Conservation (phyloP, 2,113 vertebrate species). For the Calonectris borealis region DNA sequence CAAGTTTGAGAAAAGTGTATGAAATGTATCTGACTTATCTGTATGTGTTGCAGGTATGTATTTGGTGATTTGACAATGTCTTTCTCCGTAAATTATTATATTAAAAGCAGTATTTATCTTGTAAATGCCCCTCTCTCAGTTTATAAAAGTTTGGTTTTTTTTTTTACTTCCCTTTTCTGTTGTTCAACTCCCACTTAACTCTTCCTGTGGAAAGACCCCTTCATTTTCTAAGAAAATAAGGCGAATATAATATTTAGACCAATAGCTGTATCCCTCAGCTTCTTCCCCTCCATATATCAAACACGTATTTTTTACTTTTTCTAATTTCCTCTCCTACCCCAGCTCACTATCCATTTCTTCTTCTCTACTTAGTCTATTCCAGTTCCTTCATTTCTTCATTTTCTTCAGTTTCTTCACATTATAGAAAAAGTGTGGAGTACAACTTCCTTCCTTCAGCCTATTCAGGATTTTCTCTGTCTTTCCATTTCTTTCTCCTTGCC, state of each 20-base stretch:
- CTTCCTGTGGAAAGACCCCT: not conserved
- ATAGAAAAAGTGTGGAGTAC: not conserved
- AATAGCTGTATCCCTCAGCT: not conserved
- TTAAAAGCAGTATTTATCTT: not conserved
- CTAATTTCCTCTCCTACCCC: not conserved
- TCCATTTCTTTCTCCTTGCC: not conserved
- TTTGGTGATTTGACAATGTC: not conserved
- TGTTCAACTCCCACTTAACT: not conserved
- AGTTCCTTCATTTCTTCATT: not conserved
- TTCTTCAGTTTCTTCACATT: not conserved
- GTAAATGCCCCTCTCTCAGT: not conserved
- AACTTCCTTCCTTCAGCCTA: not conserved
- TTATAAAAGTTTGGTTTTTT: not conserved
- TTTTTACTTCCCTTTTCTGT: not conserved
- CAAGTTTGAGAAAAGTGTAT: not conserved
- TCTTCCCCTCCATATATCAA: not conserved
- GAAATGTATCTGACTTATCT: not conserved
- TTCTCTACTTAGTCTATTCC: not conserved
- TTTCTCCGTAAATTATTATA: not conserved
- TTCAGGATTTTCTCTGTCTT: constrained; percentile 10
- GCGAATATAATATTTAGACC: not conserved
- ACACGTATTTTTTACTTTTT: not conserved
- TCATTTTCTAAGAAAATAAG: not conserved
- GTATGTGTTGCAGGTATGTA: not conserved
- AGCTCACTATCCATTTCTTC: not conserved